Percentiles rank a stretch among this genome's conserved stretches.
phyloP scores from a whole-genome alignment of 1,140 invertebrate genomes.

The Drosophila takahashii region DNA sequence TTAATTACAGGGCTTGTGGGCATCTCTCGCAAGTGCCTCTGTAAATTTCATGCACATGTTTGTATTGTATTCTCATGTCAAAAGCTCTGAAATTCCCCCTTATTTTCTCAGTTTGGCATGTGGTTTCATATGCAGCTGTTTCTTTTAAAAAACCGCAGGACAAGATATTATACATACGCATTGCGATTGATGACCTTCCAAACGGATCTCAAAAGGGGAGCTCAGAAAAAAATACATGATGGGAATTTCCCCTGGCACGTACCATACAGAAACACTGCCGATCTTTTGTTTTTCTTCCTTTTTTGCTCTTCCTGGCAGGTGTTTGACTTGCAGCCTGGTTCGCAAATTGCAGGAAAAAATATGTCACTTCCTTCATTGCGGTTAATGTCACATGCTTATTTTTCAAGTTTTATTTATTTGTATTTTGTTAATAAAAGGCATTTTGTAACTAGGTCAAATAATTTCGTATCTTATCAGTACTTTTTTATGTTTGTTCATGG shows the following conservation, averaged over 20 bases:
- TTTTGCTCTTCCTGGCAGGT: constrained; percentile 54
- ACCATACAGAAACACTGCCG: constrained; percentile 38
- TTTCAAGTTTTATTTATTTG: constrained; percentile 1
- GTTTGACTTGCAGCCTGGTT: constrained; percentile 67
- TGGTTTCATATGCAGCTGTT: constrained; percentile 56
- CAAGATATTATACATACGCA: constrained; percentile 45
- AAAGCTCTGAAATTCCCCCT: constrained; percentile 4
- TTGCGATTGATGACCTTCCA: constrained; percentile 49
- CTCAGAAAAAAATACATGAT: constrained; percentile 1
- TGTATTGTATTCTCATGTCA: constrained; percentile 32
- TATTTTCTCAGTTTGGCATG: constrained; percentile 5
- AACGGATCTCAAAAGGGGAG: constrained; percentile 24
- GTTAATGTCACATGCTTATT: constrained; percentile 55
- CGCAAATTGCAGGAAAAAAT: constrained; percentile 29
- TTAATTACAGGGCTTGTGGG: constrained; percentile 44
- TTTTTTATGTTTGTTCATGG: constrained; percentile 24
- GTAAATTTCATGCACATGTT: constrained; percentile 67
- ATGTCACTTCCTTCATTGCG: constrained; percentile 50
- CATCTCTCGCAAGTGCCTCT: constrained; percentile 11
- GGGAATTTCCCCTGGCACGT: constrained; percentile 48
- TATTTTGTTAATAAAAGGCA: constrained; percentile 17
- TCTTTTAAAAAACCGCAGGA: constrained; percentile 42
- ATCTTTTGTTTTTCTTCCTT: constrained; percentile 15
- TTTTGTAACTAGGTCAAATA: constrained; percentile 62
- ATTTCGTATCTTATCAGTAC: constrained; percentile 59